phyloP scores from a whole-genome alignment of 2,888 invertebrate genomes.

The Cremastinae sp. region DNA sequence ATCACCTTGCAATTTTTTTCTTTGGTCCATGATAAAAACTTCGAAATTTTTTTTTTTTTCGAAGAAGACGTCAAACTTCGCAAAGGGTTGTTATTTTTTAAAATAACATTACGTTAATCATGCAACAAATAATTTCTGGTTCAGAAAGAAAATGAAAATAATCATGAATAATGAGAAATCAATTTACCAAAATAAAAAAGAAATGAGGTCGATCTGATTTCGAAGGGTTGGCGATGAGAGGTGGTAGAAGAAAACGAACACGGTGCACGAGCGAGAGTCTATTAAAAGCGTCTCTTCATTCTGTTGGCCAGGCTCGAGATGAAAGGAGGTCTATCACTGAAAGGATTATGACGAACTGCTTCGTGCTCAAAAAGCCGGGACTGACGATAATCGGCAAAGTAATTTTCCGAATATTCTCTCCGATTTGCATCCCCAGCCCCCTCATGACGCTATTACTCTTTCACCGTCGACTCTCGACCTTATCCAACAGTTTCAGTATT shows the following conservation, averaged over 20 bases:
- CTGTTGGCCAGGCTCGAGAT: constrained; percentile 50
- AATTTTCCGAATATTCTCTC: constrained; percentile 66
- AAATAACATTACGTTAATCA: no score
- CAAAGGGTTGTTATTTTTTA: no score
- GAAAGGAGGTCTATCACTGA: constrained; percentile 63
- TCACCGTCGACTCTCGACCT: constrained; percentile 40
- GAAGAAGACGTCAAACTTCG: no score
- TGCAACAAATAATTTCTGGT: no score
- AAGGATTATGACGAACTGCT: constrained; percentile 67
- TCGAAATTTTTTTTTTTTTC: no score
- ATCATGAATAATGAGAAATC: no score
- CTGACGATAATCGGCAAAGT: constrained; percentile 66
- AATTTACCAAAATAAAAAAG: constrained; percentile 24
- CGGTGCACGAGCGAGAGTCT: constrained; percentile 27
- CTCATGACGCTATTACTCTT: constrained; percentile 1
- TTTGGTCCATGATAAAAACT: no score
- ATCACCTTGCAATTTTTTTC: no score
- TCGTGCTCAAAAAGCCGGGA: constrained; percentile 61
- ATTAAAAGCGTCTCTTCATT: constrained; percentile 59
- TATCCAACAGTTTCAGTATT: constrained; percentile 16
- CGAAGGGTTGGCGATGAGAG: constrained; percentile 23
- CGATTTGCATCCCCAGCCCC: constrained; percentile 14
- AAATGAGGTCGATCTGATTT: constrained; percentile 29
- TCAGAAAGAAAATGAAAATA: no score
- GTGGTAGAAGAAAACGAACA: not conserved